These are phyloP conservation scores for Irena cyanogastra DNA, from an alignment of 2,113 vertebrate species.

Conservation along the genomic window DNA sequence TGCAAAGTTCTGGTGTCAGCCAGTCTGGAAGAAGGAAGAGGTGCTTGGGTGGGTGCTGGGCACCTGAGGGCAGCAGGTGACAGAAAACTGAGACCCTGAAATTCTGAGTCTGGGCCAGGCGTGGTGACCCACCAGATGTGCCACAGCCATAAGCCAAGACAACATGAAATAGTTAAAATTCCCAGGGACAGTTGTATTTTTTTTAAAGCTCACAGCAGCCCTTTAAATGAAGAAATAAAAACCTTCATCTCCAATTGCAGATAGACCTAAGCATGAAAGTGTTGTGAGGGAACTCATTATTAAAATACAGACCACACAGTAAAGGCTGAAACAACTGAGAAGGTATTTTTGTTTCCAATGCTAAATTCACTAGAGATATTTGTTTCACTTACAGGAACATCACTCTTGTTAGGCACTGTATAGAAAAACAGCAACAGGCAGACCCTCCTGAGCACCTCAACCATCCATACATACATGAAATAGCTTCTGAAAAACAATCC, in stretches of 20 bases:
- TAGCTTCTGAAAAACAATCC: fast-evolving
- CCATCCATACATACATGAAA: neutral
- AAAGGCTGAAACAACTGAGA: neutral
- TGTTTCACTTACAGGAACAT: neutral
- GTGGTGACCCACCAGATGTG: neutral
- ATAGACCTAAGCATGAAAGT: neutral
- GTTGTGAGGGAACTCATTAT: neutral
- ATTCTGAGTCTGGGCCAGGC: neutral
- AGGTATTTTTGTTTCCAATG: neutral
- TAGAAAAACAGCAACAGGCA: neutral
- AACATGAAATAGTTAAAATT: neutral
- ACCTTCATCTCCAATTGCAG: neutral
- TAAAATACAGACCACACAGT: neutral
- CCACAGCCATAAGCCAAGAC: neutral
- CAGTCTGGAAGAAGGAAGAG: neutral
- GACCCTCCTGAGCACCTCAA: neutral
- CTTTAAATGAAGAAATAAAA: neutral
- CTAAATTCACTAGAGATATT: neutral
- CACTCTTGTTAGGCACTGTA: neutral
- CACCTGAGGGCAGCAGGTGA: fast-evolving
- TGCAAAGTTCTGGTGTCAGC: neutral
- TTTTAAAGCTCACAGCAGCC: neutral
- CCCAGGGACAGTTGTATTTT: neutral
- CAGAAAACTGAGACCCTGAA: neutral
- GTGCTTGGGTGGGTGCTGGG: neutral